Conservation (phyloP, 2,113 vertebrate genomes). For the Rhegmatorhina hoffmannsi region DNA sequence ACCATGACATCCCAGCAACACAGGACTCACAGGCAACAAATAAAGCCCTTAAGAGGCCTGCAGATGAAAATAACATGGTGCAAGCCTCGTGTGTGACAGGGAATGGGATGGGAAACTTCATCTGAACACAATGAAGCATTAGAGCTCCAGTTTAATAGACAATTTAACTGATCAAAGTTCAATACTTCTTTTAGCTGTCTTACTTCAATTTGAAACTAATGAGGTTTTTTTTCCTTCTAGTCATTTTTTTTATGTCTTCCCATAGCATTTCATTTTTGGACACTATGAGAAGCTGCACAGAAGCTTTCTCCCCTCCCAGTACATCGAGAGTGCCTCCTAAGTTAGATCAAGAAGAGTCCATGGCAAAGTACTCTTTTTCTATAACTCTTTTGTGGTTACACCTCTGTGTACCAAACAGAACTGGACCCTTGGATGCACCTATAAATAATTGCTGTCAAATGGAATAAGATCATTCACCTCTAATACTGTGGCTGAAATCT, state of each 20-base stretch:
- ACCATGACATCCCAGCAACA: fast-evolving
- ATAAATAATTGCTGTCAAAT: neutral
- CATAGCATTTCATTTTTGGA: neutral
- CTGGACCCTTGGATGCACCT: neutral
- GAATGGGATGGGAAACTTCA: neutral
- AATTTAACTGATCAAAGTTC: neutral
- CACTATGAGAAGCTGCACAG: neutral
- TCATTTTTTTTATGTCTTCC: neutral
- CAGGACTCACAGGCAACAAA: neutral
- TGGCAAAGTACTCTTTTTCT: neutral
- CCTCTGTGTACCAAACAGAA: neutral
- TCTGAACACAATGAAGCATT: neutral
- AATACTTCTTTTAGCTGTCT: neutral
- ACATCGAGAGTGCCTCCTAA: neutral
- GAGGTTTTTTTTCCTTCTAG: neutral
- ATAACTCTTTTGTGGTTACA: neutral
- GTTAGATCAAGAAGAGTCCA: neutral
- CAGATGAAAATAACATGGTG: neutral
- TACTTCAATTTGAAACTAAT: neutral
- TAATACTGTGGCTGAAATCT: fast-evolving
- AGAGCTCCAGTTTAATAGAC: neutral
- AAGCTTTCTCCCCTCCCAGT: neutral
- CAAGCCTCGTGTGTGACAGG: neutral
- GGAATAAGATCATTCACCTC: neutral
- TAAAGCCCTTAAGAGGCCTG: neutral